phyloP scores from a whole-genome alignment of 2,113 vertebrate genomes.

The Halcyon senegalensis region DNA sequence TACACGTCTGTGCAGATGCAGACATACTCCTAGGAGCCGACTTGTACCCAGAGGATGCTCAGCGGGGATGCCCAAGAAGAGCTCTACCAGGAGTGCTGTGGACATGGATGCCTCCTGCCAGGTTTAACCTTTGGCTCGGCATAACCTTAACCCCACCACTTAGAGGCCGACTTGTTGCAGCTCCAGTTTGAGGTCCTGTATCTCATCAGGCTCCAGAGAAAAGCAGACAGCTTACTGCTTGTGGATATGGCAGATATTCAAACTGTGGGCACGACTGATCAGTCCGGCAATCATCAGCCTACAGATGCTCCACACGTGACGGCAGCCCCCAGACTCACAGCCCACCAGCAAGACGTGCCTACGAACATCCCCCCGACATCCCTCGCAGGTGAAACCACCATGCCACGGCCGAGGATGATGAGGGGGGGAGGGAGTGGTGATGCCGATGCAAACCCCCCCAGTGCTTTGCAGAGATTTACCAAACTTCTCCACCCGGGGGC shows the following conservation, averaged over 20 bases:
- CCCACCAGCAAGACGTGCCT: accelerated
- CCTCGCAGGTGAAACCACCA: not conserved
- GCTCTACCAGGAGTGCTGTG: not conserved
- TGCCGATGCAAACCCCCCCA: not conserved
- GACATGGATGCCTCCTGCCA: not conserved
- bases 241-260: accelerated
- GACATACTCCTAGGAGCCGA: not conserved
- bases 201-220: not conserved
- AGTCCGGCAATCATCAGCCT: not conserved
- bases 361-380: not conserved
- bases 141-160: not conserved
- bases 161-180: not conserved
- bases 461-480: not conserved
- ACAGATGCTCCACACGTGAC: accelerated
- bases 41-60: not conserved
- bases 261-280: accelerated
- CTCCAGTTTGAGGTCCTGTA: not conserved
- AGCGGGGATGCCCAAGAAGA: accelerated
- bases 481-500: not conserved
- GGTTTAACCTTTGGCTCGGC: not conserved
- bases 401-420: accelerated
- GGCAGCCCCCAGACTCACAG: not conserved
- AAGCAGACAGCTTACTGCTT: not conserved
- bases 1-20: accelerated
- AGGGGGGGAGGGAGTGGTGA: not conserved